These are phyloP conservation scores for Chrosomus eos DNA, from an alignment of 2,797 vertebrate genomes.

Conservation along the genomic window DNA sequence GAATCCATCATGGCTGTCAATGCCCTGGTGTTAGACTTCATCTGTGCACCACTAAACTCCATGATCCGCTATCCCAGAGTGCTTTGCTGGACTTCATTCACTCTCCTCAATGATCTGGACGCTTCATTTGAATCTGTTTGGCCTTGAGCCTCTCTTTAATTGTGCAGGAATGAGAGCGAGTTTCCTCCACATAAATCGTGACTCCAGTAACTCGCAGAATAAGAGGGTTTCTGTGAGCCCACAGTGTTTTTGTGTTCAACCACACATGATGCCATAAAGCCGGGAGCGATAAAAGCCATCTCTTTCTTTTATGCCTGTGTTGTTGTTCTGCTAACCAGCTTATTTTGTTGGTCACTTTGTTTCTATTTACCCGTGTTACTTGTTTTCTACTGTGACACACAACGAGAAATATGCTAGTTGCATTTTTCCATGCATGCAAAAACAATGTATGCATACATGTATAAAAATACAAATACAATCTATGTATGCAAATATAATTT, in stretches of 20 bases:
- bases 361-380: too few relatives aligned
- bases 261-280: neutral
- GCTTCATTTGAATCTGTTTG: conserved; percentile 44
- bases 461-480: too few relatives aligned
- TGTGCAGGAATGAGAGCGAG: conserved; percentile 28
- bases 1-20: conserved; percentile 46
- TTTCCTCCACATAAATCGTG: conserved; percentile 15
- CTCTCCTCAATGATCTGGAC: conserved; percentile 29
- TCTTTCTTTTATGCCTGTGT: too few relatives aligned
- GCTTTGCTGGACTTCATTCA: conserved; percentile 37
- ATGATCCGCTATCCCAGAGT: conserved; percentile 20
- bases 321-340: too few relatives aligned
- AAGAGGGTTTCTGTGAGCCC: neutral
- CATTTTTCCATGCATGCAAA: neutral
- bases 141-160: conserved; percentile 25
- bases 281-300: neutral
- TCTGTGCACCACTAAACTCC: conserved; percentile 30
- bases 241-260: neutral
- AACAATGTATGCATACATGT: too few relatives aligned
- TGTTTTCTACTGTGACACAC: neutral
- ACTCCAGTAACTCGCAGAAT: conserved; percentile 15
- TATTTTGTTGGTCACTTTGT: neutral
- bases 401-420: neutral
- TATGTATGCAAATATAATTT: too few relatives aligned
- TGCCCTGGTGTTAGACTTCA: conserved; percentile 20